phyloP scores from a whole-genome alignment of 2,888 invertebrate species.

The Pyrochroa serraticornis region DNA sequence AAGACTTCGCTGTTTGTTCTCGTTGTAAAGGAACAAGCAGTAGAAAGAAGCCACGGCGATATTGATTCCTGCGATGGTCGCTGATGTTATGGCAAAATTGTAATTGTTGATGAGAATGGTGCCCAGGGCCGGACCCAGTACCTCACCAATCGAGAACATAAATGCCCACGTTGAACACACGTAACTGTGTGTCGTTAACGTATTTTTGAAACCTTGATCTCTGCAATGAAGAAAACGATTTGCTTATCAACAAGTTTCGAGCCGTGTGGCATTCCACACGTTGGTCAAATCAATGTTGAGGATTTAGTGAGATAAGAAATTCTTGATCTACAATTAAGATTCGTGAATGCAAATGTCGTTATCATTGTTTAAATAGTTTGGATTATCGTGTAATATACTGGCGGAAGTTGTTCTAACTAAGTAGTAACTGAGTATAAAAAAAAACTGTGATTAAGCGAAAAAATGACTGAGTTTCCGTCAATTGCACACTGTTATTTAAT shows the following conservation, averaged over 20 bases:
- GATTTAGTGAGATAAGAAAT: background rate
- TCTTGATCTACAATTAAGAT: background rate
- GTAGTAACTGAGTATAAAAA: too few relatives aligned
- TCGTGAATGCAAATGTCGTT: background rate
- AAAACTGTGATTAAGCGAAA: too few relatives aligned
- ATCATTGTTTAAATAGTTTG: too few relatives aligned
- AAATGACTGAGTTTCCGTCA: too few relatives aligned
- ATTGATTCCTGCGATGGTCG: constrained; percentile 5
- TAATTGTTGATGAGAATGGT: constrained; percentile 3
- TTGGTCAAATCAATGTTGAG: background rate
- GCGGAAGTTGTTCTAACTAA: too few relatives aligned
- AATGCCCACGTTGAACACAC: constrained; percentile 16
- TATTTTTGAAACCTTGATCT: constrained; percentile 16
- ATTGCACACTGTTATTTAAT: too few relatives aligned
- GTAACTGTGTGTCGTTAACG: constrained; percentile 17
- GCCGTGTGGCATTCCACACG: too few relatives aligned
- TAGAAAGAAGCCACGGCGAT: constrained; percentile 7
- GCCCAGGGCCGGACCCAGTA: constrained; percentile 4
- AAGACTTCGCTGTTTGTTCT: constrained; percentile 3
- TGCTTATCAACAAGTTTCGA: too few relatives aligned
- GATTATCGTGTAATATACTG: too few relatives aligned
- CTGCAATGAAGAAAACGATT: constrained; percentile 9
- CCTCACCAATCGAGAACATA: constrained; percentile 19
- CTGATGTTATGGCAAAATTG: constrained; percentile 3
- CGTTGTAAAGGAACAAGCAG: constrained; percentile 10